Evolutionary conservation across 2,797 vertebrate genomes (phyloP), one percentile per base, ranked within the genome.

Genomic region (Gadopsis marmoratus): DNA sequence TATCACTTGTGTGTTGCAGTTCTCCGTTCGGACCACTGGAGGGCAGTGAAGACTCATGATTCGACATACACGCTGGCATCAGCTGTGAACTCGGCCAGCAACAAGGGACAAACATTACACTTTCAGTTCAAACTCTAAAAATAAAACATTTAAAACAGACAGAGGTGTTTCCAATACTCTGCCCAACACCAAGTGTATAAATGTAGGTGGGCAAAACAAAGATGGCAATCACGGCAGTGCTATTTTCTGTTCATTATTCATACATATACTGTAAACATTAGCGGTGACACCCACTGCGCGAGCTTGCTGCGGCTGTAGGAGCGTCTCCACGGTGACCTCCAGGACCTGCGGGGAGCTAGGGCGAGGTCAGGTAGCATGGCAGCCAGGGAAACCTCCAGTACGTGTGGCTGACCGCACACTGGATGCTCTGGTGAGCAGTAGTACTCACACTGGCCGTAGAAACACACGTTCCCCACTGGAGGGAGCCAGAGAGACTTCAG

Each of bases 311-410:
- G 96, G 86, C 96, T 96, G 93, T 98, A 98, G 10, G 97, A 97
- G 2, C 97, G 95, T 84, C 96, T 96, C 97, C 97, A 98, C 2
- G 97, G 97, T 53, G 96, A 98, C 86, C 96, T 96, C 97, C 97
- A 98, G 55, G 96, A 96, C 80, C 90, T 96, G 61, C 97, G 96
- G 1, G 96, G 95, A 47, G 96, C 96, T 21, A 97, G 84, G 55
- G 70, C 74, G 78, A 96, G 95, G 91, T 97, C 97, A 0, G 97
- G 97, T 11, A 98, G 86, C 91, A 97, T 95, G 69, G 94, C 63
- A 0, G 97, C 97, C 93, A 98, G 76, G 71, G 97, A 98, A 29
- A 96, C 97, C 92, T 98, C 97, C 73, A 98, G 91, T 23, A 0
- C 65, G 71, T 97, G 95, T 0, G 97, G 97, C 53, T 91, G 96